Evolutionary conservation across 2,113 vertebrate species (phyloP).

Genomic region (Corythaeola cristata): DNA sequence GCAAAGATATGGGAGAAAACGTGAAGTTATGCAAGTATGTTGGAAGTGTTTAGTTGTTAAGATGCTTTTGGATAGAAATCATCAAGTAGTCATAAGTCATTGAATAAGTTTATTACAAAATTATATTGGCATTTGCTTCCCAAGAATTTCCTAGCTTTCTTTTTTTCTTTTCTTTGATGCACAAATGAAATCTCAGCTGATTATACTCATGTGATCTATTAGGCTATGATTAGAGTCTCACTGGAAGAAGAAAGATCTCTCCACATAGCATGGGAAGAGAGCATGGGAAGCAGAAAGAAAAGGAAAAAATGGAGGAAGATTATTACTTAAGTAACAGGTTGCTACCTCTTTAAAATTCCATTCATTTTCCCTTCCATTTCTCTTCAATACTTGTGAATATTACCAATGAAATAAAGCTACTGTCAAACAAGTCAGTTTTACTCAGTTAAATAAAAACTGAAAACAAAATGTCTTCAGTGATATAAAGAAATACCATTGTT

Average conservation of each 20-base stretch:
- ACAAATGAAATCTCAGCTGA: neutral
- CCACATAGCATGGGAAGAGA: neutral
- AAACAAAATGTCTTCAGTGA: neutral
- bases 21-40: accelerated
- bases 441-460: neutral
- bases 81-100: neutral
- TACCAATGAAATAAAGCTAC: neutral
- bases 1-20: neutral
- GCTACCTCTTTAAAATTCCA: neutral
- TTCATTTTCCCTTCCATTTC: neutral
- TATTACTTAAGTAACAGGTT: neutral
- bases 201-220: neutral
- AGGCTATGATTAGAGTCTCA: neutral
- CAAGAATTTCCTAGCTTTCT: neutral
- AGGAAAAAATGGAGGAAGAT: neutral
- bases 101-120: neutral
- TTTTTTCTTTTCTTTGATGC: neutral
- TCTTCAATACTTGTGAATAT: neutral
- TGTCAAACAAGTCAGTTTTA: neutral
- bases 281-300: neutral
- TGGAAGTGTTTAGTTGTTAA: neutral
- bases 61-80: neutral
- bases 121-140: neutral
- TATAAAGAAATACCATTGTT: neutral
- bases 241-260: neutral